A percentile compares a stretch with the other conserved stretches of the same genome.
phyloP scores from a whole-genome alignment of 2,888 invertebrate genomes.

The Nysson spinosus region DNA sequence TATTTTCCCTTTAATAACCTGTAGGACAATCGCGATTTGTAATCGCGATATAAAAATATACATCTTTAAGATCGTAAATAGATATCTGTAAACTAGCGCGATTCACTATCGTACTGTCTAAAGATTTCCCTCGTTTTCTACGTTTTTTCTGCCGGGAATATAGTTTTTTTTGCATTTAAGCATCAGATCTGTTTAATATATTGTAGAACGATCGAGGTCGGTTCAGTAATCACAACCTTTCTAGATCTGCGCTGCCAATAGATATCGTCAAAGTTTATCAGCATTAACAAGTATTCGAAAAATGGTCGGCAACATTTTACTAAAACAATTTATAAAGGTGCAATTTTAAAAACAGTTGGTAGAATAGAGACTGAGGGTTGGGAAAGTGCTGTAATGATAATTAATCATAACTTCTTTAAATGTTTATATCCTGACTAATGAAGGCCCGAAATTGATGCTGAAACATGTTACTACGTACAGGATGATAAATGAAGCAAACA shows the following conservation, averaged over 20 bases:
- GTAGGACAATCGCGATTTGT: constrained; percentile 38
- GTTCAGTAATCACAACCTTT: neutral
- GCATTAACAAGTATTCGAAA: neutral
- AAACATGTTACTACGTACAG: too few relatives aligned
- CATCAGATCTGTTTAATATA: constrained; percentile 15
- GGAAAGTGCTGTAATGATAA: too few relatives aligned
- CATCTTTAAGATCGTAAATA: constrained; percentile 42
- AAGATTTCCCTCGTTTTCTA: constrained; percentile 5
- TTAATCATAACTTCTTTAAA: too few relatives aligned
- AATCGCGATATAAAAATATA: constrained; percentile 56
- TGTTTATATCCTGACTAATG: too few relatives aligned
- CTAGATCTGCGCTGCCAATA: neutral
- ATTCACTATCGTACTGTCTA: constrained; percentile 39
- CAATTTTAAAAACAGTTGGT: neutral
- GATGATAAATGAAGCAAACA: too few relatives aligned
- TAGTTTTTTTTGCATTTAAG: neutral
- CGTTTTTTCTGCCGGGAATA: constrained; percentile 1
- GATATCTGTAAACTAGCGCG: constrained; percentile 45
- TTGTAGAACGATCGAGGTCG: constrained; percentile 9
- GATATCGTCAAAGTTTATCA: neutral
- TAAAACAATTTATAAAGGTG: neutral
- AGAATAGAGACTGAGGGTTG: too few relatives aligned
- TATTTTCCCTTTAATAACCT: constrained; percentile 27
- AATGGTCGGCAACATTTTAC: neutral
- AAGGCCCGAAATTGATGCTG: too few relatives aligned